phyloP scores from a whole-genome alignment of 2,888 invertebrate genomes.

The Trypoxylon attenuatum region DNA sequence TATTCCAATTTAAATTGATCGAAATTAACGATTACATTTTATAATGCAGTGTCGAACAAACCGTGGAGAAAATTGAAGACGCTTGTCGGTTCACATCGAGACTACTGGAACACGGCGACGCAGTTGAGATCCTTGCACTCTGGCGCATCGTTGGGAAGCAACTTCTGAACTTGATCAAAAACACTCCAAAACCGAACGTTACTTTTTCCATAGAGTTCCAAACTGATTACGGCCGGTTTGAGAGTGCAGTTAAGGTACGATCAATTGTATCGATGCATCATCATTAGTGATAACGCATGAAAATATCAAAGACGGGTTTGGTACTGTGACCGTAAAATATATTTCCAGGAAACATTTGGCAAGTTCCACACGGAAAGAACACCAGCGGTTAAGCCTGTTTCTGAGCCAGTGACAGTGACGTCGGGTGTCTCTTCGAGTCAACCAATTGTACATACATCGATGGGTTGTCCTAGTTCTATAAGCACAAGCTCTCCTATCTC shows the following conservation, averaged over 20 bases:
- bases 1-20: slow-evolving; percentile 1
- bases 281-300: not conserved
- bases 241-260: slow-evolving; percentile 78
- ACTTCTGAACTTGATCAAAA: slow-evolving; percentile 85
- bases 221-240: slow-evolving; percentile 87
- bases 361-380: slow-evolving; percentile 81
- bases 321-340: not conserved
- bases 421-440: slow-evolving; percentile 73
- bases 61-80: slow-evolving; percentile 88
- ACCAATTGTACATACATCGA: slow-evolving; percentile 76
- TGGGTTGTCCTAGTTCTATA: slow-evolving; percentile 79
- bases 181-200: slow-evolving; percentile 87
- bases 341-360: slow-evolving; percentile 81
- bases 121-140: slow-evolving; percentile 88
- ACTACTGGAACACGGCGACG: slow-evolving; percentile 88
- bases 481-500: slow-evolving; percentile 83
- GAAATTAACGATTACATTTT: not conserved
- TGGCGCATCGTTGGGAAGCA: slow-evolving; percentile 87
- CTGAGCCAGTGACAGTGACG: slow-evolving; percentile 75
- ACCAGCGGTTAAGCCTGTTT: slow-evolving; percentile 72
- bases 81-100: slow-evolving; percentile 90
- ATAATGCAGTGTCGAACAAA: slow-evolving; percentile 82
- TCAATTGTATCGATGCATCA: not conserved
- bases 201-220: slow-evolving; percentile 88
- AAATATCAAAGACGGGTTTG: no score